phyloP scores from a whole-genome alignment of 1,140 invertebrate species.

The Paraescarpia echinospica region DNA sequence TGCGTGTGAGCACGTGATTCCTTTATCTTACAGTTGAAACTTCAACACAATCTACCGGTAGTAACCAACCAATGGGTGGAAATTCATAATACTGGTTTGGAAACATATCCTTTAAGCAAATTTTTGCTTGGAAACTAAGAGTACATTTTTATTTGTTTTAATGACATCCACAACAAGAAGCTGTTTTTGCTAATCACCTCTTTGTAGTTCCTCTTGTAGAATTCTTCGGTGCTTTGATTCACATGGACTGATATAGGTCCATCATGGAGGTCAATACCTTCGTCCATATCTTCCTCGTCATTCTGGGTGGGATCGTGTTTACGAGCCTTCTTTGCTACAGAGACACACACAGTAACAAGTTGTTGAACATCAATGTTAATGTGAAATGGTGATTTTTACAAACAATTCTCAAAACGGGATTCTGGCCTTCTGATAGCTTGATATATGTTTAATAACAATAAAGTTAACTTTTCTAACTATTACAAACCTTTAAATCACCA shows the following conservation, averaged over 20 bases:
- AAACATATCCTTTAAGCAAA: background rate
- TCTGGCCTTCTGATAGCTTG: no score
- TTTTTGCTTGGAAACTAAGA: background rate
- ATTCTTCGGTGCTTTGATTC: background rate
- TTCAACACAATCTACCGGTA: background rate
- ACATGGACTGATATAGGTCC: background rate
- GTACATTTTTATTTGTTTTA: background rate
- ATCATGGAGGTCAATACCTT: background rate
- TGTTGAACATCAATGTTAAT: no score
- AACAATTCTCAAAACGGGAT: no score
- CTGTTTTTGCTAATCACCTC: background rate
- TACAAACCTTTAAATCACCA: no score
- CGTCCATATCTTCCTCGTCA: background rate
- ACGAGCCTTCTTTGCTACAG: background rate
- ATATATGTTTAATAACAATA: no score
- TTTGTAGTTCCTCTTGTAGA: background rate
- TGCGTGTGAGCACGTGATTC: background rate
- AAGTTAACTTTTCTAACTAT: no score
- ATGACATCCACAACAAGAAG: background rate
- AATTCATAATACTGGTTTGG: background rate
- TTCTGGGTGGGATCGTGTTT: background rate
- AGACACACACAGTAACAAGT: background rate
- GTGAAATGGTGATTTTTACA: no score
- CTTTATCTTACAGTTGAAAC: background rate
- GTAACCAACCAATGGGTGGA: background rate